Percentiles rank a stretch among this genome's conserved stretches.
These are phyloP conservation scores for Odocoileus hemionus DNA, from an alignment of 2,113 vertebrate genomes.

Conservation along the genomic window DNA sequence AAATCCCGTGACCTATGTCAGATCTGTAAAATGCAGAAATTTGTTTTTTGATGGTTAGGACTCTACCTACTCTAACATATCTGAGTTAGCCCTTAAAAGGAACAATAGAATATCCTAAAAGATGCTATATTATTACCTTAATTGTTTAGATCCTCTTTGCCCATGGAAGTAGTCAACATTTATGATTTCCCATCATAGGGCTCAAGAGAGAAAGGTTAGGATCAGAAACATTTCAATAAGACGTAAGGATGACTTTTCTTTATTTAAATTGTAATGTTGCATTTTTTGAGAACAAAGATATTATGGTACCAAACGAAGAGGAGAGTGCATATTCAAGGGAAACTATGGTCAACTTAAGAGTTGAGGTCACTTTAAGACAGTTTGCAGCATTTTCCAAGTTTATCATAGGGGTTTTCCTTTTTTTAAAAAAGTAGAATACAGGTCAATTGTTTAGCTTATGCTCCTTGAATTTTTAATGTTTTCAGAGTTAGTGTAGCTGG, in stretches of 20 bases:
- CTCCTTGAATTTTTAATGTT: not conserved
- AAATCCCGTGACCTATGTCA: not conserved
- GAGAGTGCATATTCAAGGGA: not conserved
- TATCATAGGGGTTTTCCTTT: not conserved
- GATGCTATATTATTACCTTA: not conserved
- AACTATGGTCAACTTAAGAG: not conserved
- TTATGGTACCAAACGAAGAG: not conserved
- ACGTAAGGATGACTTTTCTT: not conserved
- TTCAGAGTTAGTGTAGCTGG: not conserved
- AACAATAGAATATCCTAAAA: not conserved
- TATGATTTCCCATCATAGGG: not conserved
- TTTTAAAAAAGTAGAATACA: not conserved
- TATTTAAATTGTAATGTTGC: not conserved
- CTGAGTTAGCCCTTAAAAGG: not conserved
- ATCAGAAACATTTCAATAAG: not conserved
- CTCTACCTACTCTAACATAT: not conserved
- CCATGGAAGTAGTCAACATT: not conserved
- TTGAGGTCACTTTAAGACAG: not conserved
- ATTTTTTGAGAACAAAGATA: constrained; percentile 11
- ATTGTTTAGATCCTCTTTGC: not conserved
- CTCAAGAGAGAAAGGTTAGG: not conserved
- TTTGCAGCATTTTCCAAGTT: not conserved
- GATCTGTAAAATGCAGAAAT: not conserved
- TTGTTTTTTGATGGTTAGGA: not conserved
- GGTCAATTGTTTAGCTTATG: not conserved